Evolutionary conservation across 1,140 invertebrate genomes (phyloP).

Genomic region (Papilio glaucus): DNA sequence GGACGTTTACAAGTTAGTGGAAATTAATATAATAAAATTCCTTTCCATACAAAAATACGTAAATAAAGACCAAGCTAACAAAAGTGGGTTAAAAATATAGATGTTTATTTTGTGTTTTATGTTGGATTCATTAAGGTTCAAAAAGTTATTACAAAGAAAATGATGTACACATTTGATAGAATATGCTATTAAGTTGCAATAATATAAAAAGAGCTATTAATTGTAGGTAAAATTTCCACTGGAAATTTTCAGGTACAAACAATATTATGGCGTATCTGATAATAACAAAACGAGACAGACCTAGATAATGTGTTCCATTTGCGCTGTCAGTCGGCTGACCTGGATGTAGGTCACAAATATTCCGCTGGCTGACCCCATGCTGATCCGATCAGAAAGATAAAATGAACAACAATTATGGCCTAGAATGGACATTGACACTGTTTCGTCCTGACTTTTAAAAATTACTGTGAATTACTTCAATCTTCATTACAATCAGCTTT

Average conservation of each 20-base stretch:
- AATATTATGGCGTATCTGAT: slow-evolving; percentile 30
- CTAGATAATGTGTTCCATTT: slow-evolving; percentile 22
- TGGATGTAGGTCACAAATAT: slow-evolving; percentile 1
- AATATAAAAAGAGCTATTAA: background rate
- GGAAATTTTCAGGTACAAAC: slow-evolving; percentile 12
- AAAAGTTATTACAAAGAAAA: too few species aligned
- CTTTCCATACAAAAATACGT: too few species aligned
- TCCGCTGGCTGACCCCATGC: slow-evolving; percentile 14
- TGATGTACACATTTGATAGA: too few species aligned
- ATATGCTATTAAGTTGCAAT: too few species aligned
- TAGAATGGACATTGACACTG: background rate
- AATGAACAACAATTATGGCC: background rate
- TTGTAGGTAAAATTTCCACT: background rate
- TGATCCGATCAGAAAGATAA: background rate
- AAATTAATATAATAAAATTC: too few species aligned
- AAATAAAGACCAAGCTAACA: too few species aligned
- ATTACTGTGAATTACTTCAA: too few species aligned
- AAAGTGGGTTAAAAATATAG: too few species aligned
- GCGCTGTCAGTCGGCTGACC: background rate
- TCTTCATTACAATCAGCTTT: too few species aligned
- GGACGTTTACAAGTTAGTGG: too few species aligned
- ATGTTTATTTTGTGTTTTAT: too few species aligned
- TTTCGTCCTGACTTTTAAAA: background rate
- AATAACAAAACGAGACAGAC: background rate
- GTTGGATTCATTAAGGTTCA: too few species aligned